Base-by-base conservation (phyloP, 2,888 invertebrate species). In the Ophioninae sp. region DNA sequence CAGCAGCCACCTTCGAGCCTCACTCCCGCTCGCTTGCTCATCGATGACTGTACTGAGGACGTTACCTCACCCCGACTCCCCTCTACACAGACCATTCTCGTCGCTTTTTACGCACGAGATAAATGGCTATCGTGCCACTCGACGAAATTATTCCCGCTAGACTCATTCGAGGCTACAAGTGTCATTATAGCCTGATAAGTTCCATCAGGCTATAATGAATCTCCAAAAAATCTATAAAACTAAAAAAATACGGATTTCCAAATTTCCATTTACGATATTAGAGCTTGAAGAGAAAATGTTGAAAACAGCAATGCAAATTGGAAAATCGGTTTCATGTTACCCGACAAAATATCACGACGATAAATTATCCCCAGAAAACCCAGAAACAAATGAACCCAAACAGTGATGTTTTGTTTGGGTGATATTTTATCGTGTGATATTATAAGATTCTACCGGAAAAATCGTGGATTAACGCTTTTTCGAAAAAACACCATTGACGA, bases 41-140 rank as follows among this genome's bases (percentile, higher is more conserved):
- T 84, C 84, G 82, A 84, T 82, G 84, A 84, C 23, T 84, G 64
- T 79, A 37, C 79, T 37, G 71, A 61, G 71, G 72, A 58, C 81
- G 65, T 69, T 74, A 63, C 37, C 20, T 51, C 41, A 39, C 56
- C 20, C 8, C 13, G 51, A 13, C 63, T 20, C 74, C 30, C 22
- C 56, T 22, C 39, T 75, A 39, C 22, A 58, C 41, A 30, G 58
- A 20, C 58, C 9, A 9, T 44, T 44, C 22, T 41, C 58, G 41
- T 20, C 39, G 51, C 37, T 63, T 58, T 37, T 17, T 44, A 64
- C 56, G 39, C 7, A 72, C 58, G 58, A 65, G 79, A 79, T 79
- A 79, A 79, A n/a, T 37, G 13, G 63, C 68, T 79, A 79, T 68
- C 79, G 39, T 59, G 44, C n/a, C 56, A 30, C 51, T 61, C 7